Conservation (phyloP, 1,140 invertebrate species). For the Drosophila sproati region DNA sequence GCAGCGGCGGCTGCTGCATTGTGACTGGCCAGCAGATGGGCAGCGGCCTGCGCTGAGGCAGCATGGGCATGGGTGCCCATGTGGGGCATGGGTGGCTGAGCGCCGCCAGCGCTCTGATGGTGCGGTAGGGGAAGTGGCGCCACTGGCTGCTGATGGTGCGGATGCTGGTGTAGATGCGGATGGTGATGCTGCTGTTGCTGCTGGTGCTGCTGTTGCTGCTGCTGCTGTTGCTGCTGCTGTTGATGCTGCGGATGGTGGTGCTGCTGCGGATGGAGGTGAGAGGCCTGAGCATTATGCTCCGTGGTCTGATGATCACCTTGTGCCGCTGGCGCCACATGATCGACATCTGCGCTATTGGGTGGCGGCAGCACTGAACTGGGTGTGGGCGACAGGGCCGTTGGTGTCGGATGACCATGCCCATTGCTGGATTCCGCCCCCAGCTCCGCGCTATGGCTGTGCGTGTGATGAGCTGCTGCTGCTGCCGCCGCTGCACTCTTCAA, state of each 20-base stretch:
- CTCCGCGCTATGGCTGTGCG: constrained; percentile 54
- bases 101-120: constrained; percentile 44
- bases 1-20: constrained; percentile 78
- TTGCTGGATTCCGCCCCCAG: constrained; percentile 44
- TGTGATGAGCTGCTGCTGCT: constrained; percentile 50
- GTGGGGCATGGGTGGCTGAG: constrained; percentile 38
- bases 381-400: constrained; percentile 60
- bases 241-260: constrained; percentile 4
- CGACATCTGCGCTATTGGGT: constrained; percentile 21
- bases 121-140: constrained; percentile 41
- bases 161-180: constrained; percentile 39
- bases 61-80: constrained; percentile 45
- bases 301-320: constrained; percentile 57
- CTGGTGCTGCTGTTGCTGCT: constrained; percentile 34
- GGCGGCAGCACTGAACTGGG: constrained; percentile 40
- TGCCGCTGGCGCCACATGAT: constrained; percentile 20
- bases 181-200: constrained; percentile 42
- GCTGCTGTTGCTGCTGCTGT: constrained; percentile 36
- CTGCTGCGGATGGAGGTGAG: constrained; percentile 5
- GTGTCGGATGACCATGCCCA: constrained; percentile 47
- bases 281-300: constrained; percentile 45
- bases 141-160: constrained; percentile 46
- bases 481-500: constrained; percentile 71
- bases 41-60: constrained; percentile 74
- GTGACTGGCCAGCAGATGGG: constrained; percentile 75